Conservation (phyloP, 2,797 vertebrate genomes). For the Enteromius paludinosus region DNA sequence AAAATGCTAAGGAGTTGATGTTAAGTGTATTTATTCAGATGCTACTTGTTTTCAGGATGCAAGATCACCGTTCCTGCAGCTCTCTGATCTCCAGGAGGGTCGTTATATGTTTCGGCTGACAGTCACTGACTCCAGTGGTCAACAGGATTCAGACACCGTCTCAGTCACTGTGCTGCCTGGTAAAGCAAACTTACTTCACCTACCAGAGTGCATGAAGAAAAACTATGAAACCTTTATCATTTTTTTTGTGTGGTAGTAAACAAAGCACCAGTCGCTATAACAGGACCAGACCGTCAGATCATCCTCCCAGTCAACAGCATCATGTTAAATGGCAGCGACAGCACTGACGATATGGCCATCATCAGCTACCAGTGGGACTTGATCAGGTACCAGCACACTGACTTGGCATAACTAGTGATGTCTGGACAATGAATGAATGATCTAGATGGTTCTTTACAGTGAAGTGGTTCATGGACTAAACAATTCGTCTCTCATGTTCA, state of each 20-base stretch:
- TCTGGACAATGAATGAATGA: not conserved
- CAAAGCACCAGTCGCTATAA: conserved; percentile 80
- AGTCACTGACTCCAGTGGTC: conserved; percentile 77
- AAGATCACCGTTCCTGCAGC: conserved; percentile 74
- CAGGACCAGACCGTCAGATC: conserved; percentile 83
- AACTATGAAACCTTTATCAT: not conserved
- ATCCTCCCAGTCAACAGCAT: conserved; percentile 78
- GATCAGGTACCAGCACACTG: conserved; percentile 78
- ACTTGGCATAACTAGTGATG: not conserved
- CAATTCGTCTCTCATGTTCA: not conserved
- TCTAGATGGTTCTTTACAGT: not conserved
- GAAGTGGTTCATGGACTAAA: too few species aligned
- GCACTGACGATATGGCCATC: conserved; percentile 82
- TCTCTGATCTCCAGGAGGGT: conserved; percentile 80
- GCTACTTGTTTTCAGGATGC: conserved; percentile 68
- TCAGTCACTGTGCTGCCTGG: conserved; percentile 78
- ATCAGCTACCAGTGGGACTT: conserved; percentile 84
- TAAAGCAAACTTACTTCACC: conserved; percentile 55
- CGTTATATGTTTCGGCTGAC: conserved; percentile 79
- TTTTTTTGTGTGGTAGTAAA: conserved; percentile 63
- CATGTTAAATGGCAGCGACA: conserved; percentile 82
- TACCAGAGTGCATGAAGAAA: not conserved
- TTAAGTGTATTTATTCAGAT: not conserved
- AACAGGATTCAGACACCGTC: conserved; percentile 75
- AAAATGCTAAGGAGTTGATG: not conserved